Evolutionary conservation across 2,113 vertebrate species (phyloP).

Genomic region (Chunga burmeisteri): DNA sequence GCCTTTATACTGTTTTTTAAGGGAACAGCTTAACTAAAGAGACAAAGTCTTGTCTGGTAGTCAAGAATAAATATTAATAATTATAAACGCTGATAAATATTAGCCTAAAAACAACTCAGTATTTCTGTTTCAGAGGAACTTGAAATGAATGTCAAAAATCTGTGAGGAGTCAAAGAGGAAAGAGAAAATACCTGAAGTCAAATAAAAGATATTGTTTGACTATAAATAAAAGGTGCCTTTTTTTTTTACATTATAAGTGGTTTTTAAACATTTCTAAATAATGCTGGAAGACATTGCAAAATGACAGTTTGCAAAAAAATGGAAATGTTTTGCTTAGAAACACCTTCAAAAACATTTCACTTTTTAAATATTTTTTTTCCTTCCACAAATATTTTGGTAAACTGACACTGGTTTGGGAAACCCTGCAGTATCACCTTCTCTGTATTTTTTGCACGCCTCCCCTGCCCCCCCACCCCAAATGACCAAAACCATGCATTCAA

Average conservation of each 20-base stretch:
- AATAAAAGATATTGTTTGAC: not conserved
- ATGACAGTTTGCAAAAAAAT: not conserved
- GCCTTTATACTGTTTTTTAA: not conserved
- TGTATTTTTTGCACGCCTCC: not conserved
- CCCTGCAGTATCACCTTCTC: not conserved
- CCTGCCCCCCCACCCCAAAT: not conserved
- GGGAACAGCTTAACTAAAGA: not conserved
- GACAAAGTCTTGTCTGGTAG: not conserved
- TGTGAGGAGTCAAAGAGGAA: not conserved
- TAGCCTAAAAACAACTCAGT: not conserved
- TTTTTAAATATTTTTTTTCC: not conserved
- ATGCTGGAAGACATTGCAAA: not conserved
- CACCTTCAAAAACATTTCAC: not conserved
- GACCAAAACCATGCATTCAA: not conserved
- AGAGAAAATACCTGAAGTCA: not conserved
- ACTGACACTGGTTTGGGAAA: not conserved
- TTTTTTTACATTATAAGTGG: not conserved
- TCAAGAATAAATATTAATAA: not conserved
- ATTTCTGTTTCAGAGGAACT: not conserved
- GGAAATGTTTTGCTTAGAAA: not conserved
- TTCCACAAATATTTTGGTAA: not conserved
- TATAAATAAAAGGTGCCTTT: not conserved
- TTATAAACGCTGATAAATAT: not conserved
- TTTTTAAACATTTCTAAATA: not conserved
- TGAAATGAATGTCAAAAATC: not conserved